These are phyloP conservation scores for Choristoneura rosaceana DNA, from an alignment of 2,888 invertebrate genomes.

Conservation along the genomic window DNA sequence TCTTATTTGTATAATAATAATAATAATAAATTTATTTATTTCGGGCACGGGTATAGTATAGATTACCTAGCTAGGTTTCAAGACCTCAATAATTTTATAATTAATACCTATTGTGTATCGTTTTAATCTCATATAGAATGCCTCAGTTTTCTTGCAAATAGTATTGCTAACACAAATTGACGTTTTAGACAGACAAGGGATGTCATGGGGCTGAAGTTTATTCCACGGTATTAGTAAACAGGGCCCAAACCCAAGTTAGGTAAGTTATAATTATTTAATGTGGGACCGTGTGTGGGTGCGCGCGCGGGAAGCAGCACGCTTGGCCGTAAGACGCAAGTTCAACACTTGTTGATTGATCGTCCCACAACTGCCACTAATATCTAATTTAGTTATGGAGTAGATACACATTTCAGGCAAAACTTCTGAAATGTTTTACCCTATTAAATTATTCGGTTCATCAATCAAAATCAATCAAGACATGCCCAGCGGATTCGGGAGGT, in stretches of 20 bases:
- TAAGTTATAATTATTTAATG: constrained; percentile 35
- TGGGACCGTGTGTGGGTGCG: constrained; percentile 7
- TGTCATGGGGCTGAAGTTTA: constrained; percentile 21
- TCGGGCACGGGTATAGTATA: too few species aligned
- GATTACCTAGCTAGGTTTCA: not conserved
- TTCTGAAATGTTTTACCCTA: constrained; percentile 17
- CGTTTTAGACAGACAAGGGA: constrained; percentile 13
- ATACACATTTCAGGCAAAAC: constrained; percentile 16
- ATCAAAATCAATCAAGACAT: constrained; percentile 15
- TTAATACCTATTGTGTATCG: not conserved
- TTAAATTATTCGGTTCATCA: constrained; percentile 25
- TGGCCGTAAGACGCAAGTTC: constrained; percentile 15
- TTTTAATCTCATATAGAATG: not conserved
- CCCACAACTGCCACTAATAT: constrained; percentile 9
- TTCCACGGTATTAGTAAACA: constrained; percentile 10
- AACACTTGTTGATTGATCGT: constrained; percentile 28
- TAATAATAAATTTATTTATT: too few species aligned
- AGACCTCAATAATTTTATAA: not conserved
- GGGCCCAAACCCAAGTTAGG: not conserved
- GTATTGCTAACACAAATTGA: not conserved
- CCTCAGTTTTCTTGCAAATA: not conserved
- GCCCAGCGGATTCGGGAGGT: not conserved
- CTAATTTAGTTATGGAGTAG: constrained; percentile 20
- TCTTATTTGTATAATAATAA: too few species aligned
- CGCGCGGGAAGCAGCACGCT: not conserved